Base-by-base conservation (phyloP, 2,797 vertebrate species). In the Tinamus major region DNA sequence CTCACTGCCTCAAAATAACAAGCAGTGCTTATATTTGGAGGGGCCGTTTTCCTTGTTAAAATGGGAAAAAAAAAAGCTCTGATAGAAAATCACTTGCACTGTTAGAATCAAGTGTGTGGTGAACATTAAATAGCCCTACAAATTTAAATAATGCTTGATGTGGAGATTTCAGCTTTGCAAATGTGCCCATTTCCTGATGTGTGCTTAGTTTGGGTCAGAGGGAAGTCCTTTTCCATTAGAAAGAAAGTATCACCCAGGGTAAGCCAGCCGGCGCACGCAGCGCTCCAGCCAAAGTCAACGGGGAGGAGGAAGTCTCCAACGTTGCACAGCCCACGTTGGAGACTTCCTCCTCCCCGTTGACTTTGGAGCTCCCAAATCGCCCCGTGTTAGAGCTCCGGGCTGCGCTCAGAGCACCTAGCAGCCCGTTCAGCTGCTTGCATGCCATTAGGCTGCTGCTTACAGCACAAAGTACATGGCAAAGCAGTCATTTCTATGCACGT, bases 1-100 rank as follows among this genome's bases (percentile, higher is more conserved):
- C 95, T 97, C 95, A 85, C 85, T 96, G 97, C 96, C 85, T 96
- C 94, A 91, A 95, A 97, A 97, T 96, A 97, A 97, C 96, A 97
- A 97, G 96, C 77, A 71, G n/a, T 48, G 65, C 90, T 87, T 94
- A 23, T 78, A 95, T 96, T 96, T 94, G 88, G 92, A 95, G 91
- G 85, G 76, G 92, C 94, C 75, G 92, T 78, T 85, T 89, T 92
- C 71, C 88, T 82, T 96, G 94, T 91, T 93, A 92, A 91, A 95
- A 91, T 79, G 41, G 48, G 48, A 23, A 24, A 88, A 80, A 35
- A 95, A 95, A 95, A 78, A 41, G 55, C 44, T 93, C 77, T 55
- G 89, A 95, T 95, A 96, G 71, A 79, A 96, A 97, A 97, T 94
- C 76, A 85, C 93, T 96, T 93, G 93, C 93, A 75, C 83, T 89